These are phyloP conservation scores for Picus viridis DNA, from an alignment of 2,797 vertebrate species.

Conservation along the genomic window DNA sequence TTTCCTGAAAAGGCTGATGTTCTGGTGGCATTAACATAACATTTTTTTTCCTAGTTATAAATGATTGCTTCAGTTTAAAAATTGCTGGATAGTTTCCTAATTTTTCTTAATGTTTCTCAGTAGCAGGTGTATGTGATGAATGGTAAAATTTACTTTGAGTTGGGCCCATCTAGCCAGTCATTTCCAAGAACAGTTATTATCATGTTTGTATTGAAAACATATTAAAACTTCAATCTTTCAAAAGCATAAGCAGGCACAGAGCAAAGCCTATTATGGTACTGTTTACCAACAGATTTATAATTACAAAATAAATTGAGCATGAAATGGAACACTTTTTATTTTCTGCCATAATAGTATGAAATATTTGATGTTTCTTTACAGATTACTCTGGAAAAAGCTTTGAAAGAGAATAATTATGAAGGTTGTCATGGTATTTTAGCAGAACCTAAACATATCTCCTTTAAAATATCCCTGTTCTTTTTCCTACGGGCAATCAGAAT, in stretches of 20 bases:
- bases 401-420: conserved; percentile 56
- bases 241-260: conserved; percentile 74
- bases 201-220: conserved; percentile 66
- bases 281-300: conserved; percentile 84
- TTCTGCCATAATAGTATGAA: conserved; percentile 75
- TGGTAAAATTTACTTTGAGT: conserved; percentile 49
- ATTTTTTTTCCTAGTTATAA: background rate
- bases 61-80: background rate
- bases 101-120: background rate
- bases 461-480: background rate
- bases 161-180: conserved; percentile 56
- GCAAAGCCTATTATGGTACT: conserved; percentile 75
- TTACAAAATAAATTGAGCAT: conserved; percentile 85
- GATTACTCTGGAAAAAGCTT: conserved; percentile 71
- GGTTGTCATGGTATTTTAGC: conserved; percentile 28
- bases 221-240: conserved; percentile 71
- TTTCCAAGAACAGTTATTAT: conserved; percentile 66
- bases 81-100: background rate
- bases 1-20: background rate
- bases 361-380: conserved; percentile 74
- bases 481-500: conserved; percentile 7
- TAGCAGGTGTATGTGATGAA: background rate
- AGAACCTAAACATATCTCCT: background rate
- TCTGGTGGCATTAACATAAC: background rate
- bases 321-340: conserved; percentile 81